phyloP scores from a whole-genome alignment of 2,113 vertebrate species.

The Redunca redunca region DNA sequence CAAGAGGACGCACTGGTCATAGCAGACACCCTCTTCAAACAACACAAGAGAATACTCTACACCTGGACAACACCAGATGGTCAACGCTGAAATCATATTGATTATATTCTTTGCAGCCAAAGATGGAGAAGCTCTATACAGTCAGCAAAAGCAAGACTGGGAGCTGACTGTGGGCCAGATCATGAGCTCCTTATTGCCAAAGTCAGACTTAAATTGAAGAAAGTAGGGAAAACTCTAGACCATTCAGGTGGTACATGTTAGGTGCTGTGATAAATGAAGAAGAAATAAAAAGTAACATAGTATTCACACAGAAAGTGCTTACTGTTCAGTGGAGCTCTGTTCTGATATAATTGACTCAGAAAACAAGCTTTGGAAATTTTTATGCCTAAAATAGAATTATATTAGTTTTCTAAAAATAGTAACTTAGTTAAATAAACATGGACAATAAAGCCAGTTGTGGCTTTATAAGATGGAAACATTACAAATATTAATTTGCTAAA shows the following conservation, averaged over 20 bases:
- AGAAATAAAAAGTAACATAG: neutral
- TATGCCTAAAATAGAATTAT: neutral
- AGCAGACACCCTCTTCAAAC: no score
- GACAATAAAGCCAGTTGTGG: neutral
- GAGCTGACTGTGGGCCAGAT: no score
- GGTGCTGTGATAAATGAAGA: neutral
- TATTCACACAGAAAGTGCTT: neutral
- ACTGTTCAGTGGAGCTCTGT: neutral
- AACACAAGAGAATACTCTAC: no score
- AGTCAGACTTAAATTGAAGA: no score
- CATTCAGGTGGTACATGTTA: neutral
- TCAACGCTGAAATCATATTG: no score
- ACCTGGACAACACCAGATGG: no score
- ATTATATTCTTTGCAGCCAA: no score
- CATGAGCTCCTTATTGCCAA: no score
- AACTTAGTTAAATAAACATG: neutral
- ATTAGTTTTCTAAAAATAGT: neutral
- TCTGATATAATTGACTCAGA: neutral
- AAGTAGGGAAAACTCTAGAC: no score
- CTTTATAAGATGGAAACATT: neutral
- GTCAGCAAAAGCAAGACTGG: no score
- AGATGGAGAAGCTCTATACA: no score
- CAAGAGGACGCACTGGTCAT: no score
- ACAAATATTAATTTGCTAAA: neutral
- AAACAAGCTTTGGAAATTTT: constrained; percentile 1